Conservation (phyloP, 2,797 vertebrate species). For the Tinamus major region DNA sequence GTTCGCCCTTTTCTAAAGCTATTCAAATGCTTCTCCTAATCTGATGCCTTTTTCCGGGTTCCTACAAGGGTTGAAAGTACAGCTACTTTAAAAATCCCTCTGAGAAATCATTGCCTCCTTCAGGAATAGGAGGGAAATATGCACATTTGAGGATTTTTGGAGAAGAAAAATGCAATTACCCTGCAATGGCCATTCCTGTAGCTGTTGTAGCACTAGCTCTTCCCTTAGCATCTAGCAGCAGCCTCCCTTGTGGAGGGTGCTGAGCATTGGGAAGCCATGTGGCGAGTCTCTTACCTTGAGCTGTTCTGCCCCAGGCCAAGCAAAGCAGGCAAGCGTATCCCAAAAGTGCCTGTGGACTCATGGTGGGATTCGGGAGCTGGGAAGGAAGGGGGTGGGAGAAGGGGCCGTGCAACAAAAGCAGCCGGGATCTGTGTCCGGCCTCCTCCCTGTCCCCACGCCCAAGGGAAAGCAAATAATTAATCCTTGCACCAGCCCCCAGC, state of each 20-base stretch:
- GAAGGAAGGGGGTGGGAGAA: background rate
- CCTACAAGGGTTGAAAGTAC: background rate
- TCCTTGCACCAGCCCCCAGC: conserved; percentile 26
- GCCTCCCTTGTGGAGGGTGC: accelerated
- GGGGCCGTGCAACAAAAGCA: background rate
- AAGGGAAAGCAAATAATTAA: conserved; percentile 67
- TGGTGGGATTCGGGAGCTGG: background rate
- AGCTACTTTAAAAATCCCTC: background rate
- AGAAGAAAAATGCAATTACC: background rate
- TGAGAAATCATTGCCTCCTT: background rate
- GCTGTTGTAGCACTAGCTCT: background rate
- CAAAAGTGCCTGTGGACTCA: background rate
- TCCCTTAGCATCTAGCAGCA: background rate
- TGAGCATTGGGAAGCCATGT: background rate
- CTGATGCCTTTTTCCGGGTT: background rate
- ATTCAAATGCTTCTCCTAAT: background rate
- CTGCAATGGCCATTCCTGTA: background rate
- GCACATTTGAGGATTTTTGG: background rate
- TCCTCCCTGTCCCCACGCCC: background rate
- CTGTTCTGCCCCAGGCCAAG: background rate
- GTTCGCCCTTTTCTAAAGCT: background rate
- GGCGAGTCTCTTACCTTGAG: conserved; percentile 56
- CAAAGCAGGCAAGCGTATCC: conserved; percentile 27
- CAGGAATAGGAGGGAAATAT: background rate
- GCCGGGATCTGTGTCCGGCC: background rate